Percentiles rank a stretch among this genome's conserved stretches.
phyloP scores from a whole-genome alignment of 92 coral and sea anemone species.

The Blastomussa wellsi region DNA sequence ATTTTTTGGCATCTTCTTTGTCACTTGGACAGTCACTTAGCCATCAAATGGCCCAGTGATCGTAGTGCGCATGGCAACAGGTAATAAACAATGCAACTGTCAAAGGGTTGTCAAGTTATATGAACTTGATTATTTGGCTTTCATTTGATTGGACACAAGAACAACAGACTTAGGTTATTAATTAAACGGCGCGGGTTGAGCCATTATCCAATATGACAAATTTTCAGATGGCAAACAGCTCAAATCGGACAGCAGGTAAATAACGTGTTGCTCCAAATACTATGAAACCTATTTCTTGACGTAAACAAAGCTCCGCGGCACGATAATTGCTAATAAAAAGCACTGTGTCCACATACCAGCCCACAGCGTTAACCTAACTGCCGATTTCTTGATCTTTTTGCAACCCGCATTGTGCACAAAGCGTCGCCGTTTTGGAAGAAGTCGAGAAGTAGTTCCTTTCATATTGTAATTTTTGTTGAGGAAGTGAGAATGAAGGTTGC shows the following conservation, averaged over 20 bases:
- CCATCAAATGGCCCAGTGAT: neutral
- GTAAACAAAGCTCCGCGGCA: neutral
- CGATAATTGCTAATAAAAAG: neutral
- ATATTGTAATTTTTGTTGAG: constrained; percentile 29
- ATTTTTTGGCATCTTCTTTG: neutral
- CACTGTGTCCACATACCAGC: neutral
- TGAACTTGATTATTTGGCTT: constrained; percentile 53
- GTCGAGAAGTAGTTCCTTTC: constrained; percentile 14
- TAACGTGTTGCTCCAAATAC: constrained; percentile 31
- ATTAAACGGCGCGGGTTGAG: constrained; percentile 43
- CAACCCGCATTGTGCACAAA: constrained; percentile 15
- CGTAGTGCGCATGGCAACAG: constrained; percentile 40
- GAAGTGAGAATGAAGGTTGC: constrained; percentile 28
- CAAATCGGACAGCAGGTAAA: constrained; percentile 34
- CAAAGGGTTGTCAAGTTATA: constrained; percentile 28
- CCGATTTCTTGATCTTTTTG: neutral
- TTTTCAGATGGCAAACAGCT: constrained; percentile 3
- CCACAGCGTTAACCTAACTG: neutral
- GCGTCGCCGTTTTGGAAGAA: constrained; percentile 5
- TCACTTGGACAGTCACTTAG: constrained; percentile 19
- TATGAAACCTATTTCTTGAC: constrained; percentile 3
- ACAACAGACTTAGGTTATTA: constrained; percentile 53
- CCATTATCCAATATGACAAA: constrained; percentile 10
- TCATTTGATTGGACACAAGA: constrained; percentile 47
- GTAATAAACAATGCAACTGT: constrained; percentile 26